These are phyloP conservation scores for Morphnarchus princeps DNA, from an alignment of 2,113 vertebrate genomes.

Conservation along the genomic window DNA sequence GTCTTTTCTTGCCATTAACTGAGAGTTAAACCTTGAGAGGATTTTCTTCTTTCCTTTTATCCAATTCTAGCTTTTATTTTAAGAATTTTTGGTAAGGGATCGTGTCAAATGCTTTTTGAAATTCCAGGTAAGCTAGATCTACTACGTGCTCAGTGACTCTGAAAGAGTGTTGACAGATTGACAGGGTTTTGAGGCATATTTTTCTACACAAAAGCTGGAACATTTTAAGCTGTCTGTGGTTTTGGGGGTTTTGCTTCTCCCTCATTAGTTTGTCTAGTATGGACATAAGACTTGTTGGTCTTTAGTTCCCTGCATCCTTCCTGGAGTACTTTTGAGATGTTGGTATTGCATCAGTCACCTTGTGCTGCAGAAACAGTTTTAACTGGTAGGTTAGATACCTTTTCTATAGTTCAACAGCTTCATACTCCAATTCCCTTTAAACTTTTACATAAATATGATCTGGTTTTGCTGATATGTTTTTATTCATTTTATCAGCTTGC, in stretches of 20 bases:
- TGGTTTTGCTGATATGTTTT: not conserved
- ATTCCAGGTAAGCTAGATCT: not conserved
- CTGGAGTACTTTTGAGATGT: not conserved
- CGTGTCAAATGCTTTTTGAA: not conserved
- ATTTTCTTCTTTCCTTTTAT: not conserved
- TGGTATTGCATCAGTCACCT: not conserved
- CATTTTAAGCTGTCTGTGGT: not conserved
- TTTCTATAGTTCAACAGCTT: not conserved
- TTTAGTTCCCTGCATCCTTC: not conserved
- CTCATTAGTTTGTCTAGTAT: not conserved
- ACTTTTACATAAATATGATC: not conserved
- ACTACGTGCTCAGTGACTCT: not conserved
- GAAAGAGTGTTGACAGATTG: not conserved
- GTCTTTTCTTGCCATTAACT: not conserved
- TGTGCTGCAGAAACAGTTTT: not conserved
- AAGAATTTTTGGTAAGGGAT: not conserved
- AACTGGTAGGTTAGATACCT: not conserved
- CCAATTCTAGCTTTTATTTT: not conserved
- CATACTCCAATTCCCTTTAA: not conserved
- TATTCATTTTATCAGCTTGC: not conserved
- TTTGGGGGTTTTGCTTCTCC: not conserved
- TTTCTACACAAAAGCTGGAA: not conserved
- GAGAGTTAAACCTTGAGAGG: not conserved
- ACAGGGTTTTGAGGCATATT: not conserved
- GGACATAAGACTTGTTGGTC: not conserved